phyloP scores from a whole-genome alignment of 1,140 invertebrate species.

The Brachionus angularis region DNA sequence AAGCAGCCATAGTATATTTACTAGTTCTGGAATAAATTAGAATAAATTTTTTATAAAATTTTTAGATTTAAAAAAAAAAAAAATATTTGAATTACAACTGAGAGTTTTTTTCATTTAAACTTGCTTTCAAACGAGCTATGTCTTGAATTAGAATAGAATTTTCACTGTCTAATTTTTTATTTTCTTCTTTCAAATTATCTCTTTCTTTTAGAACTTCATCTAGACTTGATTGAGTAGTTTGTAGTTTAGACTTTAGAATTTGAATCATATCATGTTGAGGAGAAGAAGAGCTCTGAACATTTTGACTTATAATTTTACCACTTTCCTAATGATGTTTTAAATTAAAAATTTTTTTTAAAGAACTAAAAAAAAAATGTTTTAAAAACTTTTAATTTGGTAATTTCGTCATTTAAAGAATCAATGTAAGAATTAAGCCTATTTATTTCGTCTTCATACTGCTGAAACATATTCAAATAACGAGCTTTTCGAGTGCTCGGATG shows the following conservation, averaged over 20 bases:
- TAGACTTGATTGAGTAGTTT: background rate
- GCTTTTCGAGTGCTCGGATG: constrained; percentile 34
- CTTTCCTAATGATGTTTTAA: too few species aligned
- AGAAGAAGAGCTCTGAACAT: background rate
- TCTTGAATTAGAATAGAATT: constrained; percentile 9
- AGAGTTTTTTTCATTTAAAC: constrained; percentile 10
- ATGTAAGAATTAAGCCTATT: constrained; percentile 33
- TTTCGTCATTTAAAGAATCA: constrained; percentile 51
- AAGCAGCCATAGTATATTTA: constrained; percentile 52
- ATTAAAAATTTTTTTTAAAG: too few species aligned
- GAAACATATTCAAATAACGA: constrained; percentile 2
- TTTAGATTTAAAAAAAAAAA: background rate
- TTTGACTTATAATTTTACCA: background rate
- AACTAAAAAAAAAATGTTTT: constrained; percentile 47
- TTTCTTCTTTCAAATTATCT: constrained; percentile 16
- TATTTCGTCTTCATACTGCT: constrained; percentile 39
- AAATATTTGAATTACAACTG: constrained; percentile 31
- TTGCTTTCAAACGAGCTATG: background rate
- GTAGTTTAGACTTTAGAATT: constrained; percentile 21
- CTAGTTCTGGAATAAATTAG: too few species aligned
- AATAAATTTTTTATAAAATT: constrained; percentile 45
- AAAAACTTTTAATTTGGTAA: constrained; percentile 48
- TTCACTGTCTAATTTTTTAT: constrained; percentile 37
- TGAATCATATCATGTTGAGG: constrained; percentile 40
- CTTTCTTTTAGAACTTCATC: background rate